A percentile compares a stretch with the other conserved stretches of the same genome.
Evolutionary conservation across 1,140 invertebrate genomes (phyloP).

Genomic region (Onthophagus taurus): DNA sequence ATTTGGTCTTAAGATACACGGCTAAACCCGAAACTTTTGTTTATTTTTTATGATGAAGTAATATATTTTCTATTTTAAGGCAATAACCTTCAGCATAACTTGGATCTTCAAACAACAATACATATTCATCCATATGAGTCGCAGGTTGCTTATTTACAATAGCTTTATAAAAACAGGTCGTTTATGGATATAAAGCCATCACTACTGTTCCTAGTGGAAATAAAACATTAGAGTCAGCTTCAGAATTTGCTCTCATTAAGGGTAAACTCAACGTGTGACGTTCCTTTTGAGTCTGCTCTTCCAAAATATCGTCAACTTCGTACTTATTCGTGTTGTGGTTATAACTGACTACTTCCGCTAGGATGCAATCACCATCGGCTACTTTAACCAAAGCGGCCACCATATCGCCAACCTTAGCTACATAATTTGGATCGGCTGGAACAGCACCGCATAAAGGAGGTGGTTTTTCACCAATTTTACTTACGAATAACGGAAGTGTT

Average conservation of each 20-base stretch:
- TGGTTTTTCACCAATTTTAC: constrained; percentile 73
- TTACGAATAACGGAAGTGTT: constrained; percentile 88
- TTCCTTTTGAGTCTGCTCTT: constrained; percentile 91
- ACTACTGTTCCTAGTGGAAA: constrained; percentile 87
- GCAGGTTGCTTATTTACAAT: constrained; percentile 78
- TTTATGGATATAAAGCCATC: constrained; percentile 96
- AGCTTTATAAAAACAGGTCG: constrained; percentile 97
- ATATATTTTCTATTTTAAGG: constrained; percentile 82
- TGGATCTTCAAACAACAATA: constrained; percentile 90
- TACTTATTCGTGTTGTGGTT: constrained; percentile 80
- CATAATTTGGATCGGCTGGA: constrained; percentile 77
- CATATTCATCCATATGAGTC: constrained; percentile 82
- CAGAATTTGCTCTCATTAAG: constrained; percentile 90
- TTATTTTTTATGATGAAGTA: no score
- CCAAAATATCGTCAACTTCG: constrained; percentile 95
- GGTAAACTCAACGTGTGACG: constrained; percentile 79
- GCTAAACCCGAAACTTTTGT: no score
- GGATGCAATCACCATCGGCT: constrained; percentile 77
- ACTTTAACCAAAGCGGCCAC: constrained; percentile 87
- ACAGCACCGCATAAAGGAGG: constrained; percentile 89
- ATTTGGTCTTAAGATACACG: no score
- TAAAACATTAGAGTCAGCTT: constrained; percentile 85
- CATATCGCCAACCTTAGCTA: constrained; percentile 88
- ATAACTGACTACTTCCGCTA: constrained; percentile 90
- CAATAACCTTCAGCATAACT: constrained; percentile 85